A percentile compares a stretch with the other conserved stretches of the same genome.
phyloP scores from a whole-genome alignment of 2,888 invertebrate species.

The Drosophila anomalipes region DNA sequence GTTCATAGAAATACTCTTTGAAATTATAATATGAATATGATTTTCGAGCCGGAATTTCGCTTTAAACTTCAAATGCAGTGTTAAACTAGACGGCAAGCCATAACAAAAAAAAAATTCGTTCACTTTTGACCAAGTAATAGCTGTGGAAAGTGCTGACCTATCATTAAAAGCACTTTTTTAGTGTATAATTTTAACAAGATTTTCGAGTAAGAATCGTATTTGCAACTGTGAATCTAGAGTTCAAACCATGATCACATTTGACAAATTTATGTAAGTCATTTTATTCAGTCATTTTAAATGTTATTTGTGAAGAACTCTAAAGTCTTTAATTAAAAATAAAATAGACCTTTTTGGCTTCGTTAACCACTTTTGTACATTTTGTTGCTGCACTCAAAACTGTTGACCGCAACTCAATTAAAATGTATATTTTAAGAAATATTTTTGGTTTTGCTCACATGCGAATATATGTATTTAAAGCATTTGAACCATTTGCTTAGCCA shows the following conservation, averaged over 20 bases:
- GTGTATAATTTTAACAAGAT: not conserved
- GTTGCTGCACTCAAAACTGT: not conserved
- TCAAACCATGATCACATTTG: not conserved
- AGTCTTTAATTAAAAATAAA: not conserved
- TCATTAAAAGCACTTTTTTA: not conserved
- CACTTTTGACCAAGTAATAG: not conserved
- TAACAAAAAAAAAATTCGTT: not conserved
- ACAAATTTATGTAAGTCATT: not conserved
- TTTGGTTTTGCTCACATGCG: not conserved
- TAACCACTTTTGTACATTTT: not conserved
- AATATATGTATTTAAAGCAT: conserved; percentile 6
- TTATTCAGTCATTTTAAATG: not conserved
- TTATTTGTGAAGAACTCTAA: not conserved
- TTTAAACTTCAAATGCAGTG: not conserved
- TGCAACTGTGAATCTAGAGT: not conserved
- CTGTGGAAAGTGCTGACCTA: not conserved
- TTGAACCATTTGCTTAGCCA: conserved; percentile 6
- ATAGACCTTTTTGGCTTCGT: not conserved
- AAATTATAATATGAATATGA: not conserved
- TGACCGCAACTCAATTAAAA: not conserved
- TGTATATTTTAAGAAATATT: not conserved
- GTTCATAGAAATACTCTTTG: not conserved
- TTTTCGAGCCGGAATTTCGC: not conserved
- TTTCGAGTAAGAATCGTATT: not conserved
- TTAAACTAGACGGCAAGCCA: not conserved